Percentiles rank a stretch among this genome's conserved stretches.
These are phyloP conservation scores for Coregonus suidteri DNA, from an alignment of 2,797 vertebrate species.

Conservation along the genomic window DNA sequence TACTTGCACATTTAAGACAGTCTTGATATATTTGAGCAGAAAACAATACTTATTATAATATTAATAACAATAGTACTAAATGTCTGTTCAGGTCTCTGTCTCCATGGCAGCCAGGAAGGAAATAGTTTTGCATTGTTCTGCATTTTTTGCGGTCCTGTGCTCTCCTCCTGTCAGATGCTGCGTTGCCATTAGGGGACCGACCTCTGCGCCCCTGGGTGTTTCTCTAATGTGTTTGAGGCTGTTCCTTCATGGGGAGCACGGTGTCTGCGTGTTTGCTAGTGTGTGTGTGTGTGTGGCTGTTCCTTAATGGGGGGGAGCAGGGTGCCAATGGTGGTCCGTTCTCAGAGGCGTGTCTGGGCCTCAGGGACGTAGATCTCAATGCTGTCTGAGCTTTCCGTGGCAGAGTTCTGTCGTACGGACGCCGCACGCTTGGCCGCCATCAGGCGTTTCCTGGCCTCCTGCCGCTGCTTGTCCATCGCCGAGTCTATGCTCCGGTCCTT, in stretches of 20 bases:
- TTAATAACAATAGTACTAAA: conserved; percentile 74
- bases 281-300: conserved; percentile 17
- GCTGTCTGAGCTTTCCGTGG: conserved; percentile 97
- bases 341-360: conserved; percentile 98
- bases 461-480: conserved; percentile 92
- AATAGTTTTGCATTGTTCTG: conserved; percentile 49
- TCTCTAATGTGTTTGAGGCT: conserved; percentile 34
- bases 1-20: conserved; percentile 77
- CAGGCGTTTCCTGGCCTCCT: conserved; percentile 95
- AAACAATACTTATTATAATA: conserved; percentile 63
- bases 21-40: conserved; percentile 76
- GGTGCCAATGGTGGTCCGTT: conserved; percentile 30
- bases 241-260: conserved; percentile 46
- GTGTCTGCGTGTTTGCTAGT: conserved; percentile 54
- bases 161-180: conserved; percentile 44
- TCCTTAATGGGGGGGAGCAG: conserved; percentile 29
- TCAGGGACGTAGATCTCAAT: conserved; percentile 99
- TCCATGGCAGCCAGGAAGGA: conserved; percentile 60
- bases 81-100: conserved; percentile 61
- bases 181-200: conserved; percentile 46
- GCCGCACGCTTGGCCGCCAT: conserved; percentile 96
- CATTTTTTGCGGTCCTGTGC: conserved; percentile 46
- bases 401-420: conserved; percentile 95
- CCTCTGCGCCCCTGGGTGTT: conserved; percentile 44
- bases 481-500: conserved; percentile 89